Percentiles rank a stretch among this genome's conserved stretches.
Evolutionary conservation across 1,140 invertebrate species (phyloP).

Genomic region (Drosophila jambulina): DNA sequence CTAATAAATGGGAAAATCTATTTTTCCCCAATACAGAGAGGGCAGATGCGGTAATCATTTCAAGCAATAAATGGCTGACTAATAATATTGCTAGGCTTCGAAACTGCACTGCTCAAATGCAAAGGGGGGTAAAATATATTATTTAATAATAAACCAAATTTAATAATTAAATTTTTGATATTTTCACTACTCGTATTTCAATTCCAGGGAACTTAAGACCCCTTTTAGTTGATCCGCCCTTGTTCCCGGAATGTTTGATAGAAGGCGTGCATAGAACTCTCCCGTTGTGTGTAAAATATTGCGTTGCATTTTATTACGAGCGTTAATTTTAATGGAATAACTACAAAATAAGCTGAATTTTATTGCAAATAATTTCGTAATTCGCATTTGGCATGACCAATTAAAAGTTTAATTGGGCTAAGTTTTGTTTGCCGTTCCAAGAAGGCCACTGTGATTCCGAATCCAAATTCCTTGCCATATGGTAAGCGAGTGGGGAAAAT

Average conservation of each 20-base stretch:
- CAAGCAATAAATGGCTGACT: constrained; percentile 15
- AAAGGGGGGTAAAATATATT: neutral
- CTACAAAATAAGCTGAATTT: constrained; percentile 21
- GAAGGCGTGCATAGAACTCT: neutral
- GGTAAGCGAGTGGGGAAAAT: constrained; percentile 26
- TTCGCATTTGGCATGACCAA: constrained; percentile 14
- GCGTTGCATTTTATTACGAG: constrained; percentile 40
- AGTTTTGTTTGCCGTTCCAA: neutral
- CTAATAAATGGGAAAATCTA: constrained; percentile 9
- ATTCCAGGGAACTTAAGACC: neutral
- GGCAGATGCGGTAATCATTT: constrained; percentile 31
- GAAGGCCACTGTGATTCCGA: constrained; percentile 27
- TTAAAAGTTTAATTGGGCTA: constrained; percentile 20
- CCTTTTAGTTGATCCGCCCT: neutral
- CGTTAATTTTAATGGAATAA: constrained; percentile 25
- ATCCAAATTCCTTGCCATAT: constrained; percentile 29
- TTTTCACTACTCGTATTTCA: neutral
- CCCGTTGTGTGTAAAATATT: constrained; percentile 24
- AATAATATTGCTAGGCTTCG: constrained; percentile 12
- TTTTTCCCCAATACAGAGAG: constrained; percentile 29
- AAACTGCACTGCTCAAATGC: neutral
- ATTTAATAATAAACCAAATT: neutral
- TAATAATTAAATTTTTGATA: neutral
- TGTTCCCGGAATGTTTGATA: constrained; percentile 2
- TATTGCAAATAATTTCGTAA: constrained; percentile 14